phyloP scores from a whole-genome alignment of 2,797 vertebrate species.

The Sparus aurata region DNA sequence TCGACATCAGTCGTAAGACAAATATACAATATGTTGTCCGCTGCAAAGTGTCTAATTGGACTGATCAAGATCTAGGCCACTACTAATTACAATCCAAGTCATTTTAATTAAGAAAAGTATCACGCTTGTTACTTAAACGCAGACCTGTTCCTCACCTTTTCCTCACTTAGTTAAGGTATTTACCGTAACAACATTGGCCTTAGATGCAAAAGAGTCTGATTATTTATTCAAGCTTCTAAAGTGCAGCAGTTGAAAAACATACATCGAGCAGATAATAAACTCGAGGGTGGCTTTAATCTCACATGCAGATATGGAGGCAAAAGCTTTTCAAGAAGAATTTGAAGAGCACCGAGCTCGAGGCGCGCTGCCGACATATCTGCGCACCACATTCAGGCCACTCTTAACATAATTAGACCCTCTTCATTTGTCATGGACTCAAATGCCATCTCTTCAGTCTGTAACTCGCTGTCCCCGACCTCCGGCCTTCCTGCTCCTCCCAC shows the following conservation, averaged over 20 bases:
- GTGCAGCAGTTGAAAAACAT: background rate
- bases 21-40: conserved; percentile 50
- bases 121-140: conserved; percentile 3
- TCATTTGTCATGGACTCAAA: conserved; percentile 65
- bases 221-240: background rate
- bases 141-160: background rate
- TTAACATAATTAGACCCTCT: conserved; percentile 59
- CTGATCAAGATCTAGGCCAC: conserved; percentile 28
- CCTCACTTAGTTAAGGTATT: background rate
- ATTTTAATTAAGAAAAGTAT: conserved; percentile 33
- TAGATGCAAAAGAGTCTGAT: background rate
- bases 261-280: background rate
- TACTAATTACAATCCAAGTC: conserved; percentile 46
- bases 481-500: conserved; percentile 45
- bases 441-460: conserved; percentile 50
- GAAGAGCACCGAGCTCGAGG: conserved; percentile 43
- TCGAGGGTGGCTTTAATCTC: conserved; percentile 1
- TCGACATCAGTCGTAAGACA: conserved; percentile 52
- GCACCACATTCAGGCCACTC: conserved; percentile 54
- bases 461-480: conserved; percentile 47
- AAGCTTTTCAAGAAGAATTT: conserved; percentile 25
- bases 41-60: conserved; percentile 56
- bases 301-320: conserved; percentile 11
- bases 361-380: conserved; percentile 23
- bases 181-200: background rate